Percentiles rank a stretch among this genome's conserved stretches.
These are phyloP conservation scores for Furnarius figulus DNA, from an alignment of 2,113 vertebrate species.

Conservation along the genomic window DNA sequence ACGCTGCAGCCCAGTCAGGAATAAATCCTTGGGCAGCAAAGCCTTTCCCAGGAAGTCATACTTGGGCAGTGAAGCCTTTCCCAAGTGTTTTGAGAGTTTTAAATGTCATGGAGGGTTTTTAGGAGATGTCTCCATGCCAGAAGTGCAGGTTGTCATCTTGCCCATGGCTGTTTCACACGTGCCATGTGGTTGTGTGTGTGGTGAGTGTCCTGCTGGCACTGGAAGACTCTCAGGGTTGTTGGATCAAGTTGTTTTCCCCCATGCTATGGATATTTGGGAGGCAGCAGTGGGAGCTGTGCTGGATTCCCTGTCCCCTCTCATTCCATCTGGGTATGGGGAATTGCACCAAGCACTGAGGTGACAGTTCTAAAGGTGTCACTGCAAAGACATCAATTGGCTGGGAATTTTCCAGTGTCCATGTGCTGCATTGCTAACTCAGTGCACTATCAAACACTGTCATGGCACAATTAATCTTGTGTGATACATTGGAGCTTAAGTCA, in stretches of 20 bases:
- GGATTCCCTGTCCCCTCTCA: background rate
- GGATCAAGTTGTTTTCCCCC: background rate
- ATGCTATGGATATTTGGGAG: background rate
- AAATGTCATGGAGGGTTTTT: background rate
- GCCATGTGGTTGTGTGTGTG: background rate
- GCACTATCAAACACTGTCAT: background rate
- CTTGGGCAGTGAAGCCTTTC: background rate
- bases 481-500: background rate
- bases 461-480: background rate
- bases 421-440: background rate
- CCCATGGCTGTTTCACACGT: accelerated
- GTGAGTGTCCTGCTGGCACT: background rate
- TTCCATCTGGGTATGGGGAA: background rate
- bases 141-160: background rate
- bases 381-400: background rate
- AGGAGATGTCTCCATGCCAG: background rate
- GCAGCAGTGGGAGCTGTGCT: background rate
- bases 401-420: background rate
- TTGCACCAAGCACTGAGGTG: background rate
- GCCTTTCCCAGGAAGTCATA: background rate
- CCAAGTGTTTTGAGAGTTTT: background rate
- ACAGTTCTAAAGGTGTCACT: background rate
- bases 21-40: background rate
- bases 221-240: background rate
- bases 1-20: background rate